Evolutionary conservation across 2,113 vertebrate species (phyloP), one percentile per base, ranked within the genome.

Genomic region (Caranx ignobilis): DNA sequence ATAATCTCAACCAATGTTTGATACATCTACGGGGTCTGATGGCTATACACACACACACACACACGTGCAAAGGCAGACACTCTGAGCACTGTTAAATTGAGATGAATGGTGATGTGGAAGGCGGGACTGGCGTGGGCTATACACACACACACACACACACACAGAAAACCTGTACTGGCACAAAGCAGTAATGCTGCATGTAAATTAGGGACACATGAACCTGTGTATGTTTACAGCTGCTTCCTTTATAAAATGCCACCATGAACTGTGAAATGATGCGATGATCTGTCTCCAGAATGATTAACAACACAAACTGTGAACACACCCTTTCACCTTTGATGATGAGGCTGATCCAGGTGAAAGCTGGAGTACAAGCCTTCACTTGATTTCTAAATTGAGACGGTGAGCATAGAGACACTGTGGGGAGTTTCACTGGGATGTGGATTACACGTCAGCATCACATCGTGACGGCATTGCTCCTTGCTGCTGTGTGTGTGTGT

Each of bases 1-100:
- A 89, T 94, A 94, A 95, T 95, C 93, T 90, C 86, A 69, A 90
- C 88, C 92, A 85, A 87, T 95, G 95, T 95, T 95, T 95, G 94
- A 95, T 95, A 93, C 90, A 93, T 93, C 88, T 90, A 92, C 90
- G 85, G 92, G 83, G 92, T 71, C 88, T 93, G 92, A 94, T 91
- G 91, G 89, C 68, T 60, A 54, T 71, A 80, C 88, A 79, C 82
- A 84, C 90, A 80, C 87, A 87, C 90, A 82, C 87, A 81, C 85
- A 60, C 86, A 88, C 80, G 87, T 89, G 87, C 86, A 82, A 82
- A 77, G 81, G 84, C 35, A 52, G 43, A 84, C 87, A 92, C 88
- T 79, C 84, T 88, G 86, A 94, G 90, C 88, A 62, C 79, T 71
- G 87, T 86, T 94, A 93, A 95, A 95, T 93, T 92, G 92, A 94